Percentiles rank a stretch among this genome's conserved stretches.
These are phyloP conservation scores for Ochlodes sylvanus DNA, from an alignment of 2,888 invertebrate species.

Conservation along the genomic window DNA sequence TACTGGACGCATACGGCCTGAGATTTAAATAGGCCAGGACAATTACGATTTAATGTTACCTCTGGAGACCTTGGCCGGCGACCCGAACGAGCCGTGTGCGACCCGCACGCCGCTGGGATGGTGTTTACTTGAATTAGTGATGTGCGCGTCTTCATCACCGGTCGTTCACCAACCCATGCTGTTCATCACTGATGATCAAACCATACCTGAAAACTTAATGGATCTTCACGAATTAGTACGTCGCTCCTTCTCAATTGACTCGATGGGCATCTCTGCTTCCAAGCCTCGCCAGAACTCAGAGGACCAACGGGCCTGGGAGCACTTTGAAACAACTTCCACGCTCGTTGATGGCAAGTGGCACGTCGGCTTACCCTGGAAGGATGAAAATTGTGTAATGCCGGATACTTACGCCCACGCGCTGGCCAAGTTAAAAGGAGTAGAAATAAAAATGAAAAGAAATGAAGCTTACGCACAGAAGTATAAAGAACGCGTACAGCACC, in stretches of 20 bases:
- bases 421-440: not conserved
- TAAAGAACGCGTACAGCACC: constrained; percentile 43
- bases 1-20: constrained; percentile 39
- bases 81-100: constrained; percentile 19
- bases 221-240: constrained; percentile 4
- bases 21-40: constrained; percentile 50
- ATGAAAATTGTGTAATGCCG: constrained; percentile 23
- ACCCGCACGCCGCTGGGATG: constrained; percentile 10
- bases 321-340: not conserved
- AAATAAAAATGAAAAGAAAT: not conserved
- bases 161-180: not conserved
- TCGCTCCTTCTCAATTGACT: not conserved
- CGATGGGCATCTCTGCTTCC: not conserved
- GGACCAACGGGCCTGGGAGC: not conserved
- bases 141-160: not conserved
- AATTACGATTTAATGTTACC: constrained; percentile 48
- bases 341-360: constrained; percentile 39
- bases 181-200: not conserved
- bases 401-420: not conserved
- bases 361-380: constrained; percentile 48
- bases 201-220: not conserved
- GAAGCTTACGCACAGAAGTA: constrained; percentile 39
- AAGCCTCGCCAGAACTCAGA: constrained; percentile 3
- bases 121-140: constrained; percentile 22
- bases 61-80: constrained; percentile 36